phyloP scores from a whole-genome alignment of 2,888 invertebrate genomes.

The Chirona hameri region DNA sequence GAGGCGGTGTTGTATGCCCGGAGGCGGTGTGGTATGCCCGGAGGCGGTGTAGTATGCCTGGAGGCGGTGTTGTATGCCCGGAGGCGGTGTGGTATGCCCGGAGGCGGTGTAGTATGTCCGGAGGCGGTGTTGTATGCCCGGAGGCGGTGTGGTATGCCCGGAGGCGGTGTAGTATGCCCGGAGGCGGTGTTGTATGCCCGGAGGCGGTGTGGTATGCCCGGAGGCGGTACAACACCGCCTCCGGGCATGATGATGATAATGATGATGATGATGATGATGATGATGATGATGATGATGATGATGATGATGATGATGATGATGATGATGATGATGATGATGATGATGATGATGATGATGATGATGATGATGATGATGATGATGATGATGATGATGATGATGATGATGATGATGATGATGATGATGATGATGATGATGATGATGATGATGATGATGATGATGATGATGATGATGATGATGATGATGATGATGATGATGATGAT shows the following conservation, averaged over 20 bases:
- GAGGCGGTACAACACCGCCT: no score
- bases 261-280: neutral
- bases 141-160: no score
- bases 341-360: neutral
- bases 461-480: neutral
- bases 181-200: no score
- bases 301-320: conserved; percentile 13
- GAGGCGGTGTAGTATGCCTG: no score
- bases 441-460: neutral
- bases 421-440: neutral
- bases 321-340: conserved; percentile 4
- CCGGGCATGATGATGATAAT: conserved; percentile 7
- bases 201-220: no score
- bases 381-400: neutral
- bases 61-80: no score
- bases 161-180: no score
- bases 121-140: no score
- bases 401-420: conserved; percentile 23
- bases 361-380: conserved; percentile 9
- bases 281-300: conserved; percentile 22
- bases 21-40: no score
- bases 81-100: no score
- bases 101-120: no score
- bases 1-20: no score
- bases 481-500: conserved; percentile 6